Evolutionary conservation across 1,140 invertebrate species (phyloP).

Genomic region (Cydia splendana): DNA sequence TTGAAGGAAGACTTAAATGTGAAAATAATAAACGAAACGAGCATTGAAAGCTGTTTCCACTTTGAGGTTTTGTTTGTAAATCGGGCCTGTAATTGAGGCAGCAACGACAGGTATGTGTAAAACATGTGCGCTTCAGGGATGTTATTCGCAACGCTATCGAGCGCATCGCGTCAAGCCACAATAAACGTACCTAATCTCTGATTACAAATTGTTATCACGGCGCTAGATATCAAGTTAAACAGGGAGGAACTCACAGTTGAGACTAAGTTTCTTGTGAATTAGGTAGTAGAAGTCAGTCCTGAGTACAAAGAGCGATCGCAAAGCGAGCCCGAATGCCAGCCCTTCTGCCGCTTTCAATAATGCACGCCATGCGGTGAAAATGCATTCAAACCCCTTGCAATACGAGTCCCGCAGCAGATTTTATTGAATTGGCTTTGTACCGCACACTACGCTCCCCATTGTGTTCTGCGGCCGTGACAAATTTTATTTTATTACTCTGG

Average conservation of each 20-base stretch:
- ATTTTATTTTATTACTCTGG: conserved; percentile 61
- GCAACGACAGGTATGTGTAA: conserved; percentile 3
- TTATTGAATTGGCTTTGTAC: conserved; percentile 71
- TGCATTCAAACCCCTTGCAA: conserved; percentile 69
- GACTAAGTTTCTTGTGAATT: not conserved
- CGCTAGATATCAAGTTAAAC: not conserved
- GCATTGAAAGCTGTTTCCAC: conserved; percentile 25
- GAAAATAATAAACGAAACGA: conserved; percentile 24
- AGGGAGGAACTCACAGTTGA: not conserved
- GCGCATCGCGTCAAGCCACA: not conserved
- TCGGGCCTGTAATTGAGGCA: conserved; percentile 25
- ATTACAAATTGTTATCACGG: not conserved
- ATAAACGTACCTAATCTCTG: not conserved
- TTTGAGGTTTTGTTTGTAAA: conserved; percentile 24
- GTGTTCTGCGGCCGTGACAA: conserved; percentile 60
- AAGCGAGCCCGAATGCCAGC: conserved; percentile 23
- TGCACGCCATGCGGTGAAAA: conserved; percentile 59
- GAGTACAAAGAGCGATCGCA: conserved; percentile 21
- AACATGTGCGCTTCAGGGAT: not conserved
- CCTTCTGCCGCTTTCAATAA: conserved; percentile 31
- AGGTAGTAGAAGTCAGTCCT: not conserved
- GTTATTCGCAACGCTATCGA: not conserved
- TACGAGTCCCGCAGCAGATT: conserved; percentile 58
- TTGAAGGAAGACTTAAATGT: conserved; percentile 9
- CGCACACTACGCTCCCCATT: conserved; percentile 57